These are phyloP conservation scores for Neolamprologus hecqui DNA, from an alignment of 2,113 vertebrate genomes.

Conservation along the genomic window DNA sequence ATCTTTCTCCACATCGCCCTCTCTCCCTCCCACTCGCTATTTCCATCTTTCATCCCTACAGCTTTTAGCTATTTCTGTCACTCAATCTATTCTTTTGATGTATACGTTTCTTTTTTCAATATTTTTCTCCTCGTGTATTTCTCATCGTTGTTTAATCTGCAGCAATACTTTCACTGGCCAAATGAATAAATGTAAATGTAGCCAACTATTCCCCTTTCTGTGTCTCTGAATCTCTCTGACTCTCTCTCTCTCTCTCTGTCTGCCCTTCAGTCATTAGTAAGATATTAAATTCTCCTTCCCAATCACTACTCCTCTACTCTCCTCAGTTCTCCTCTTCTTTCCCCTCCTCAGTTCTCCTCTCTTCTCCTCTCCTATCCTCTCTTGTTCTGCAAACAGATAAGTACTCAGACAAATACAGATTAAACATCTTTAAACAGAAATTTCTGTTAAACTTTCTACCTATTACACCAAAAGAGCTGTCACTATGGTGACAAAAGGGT, in stretches of 20 bases:
- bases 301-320: background rate
- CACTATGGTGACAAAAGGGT: slow-evolving; percentile 23
- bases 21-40: background rate
- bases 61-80: slow-evolving; percentile 32
- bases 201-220: background rate
- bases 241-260: background rate
- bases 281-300: slow-evolving; percentile 9
- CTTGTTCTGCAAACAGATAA: background rate
- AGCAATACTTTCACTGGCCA: background rate
- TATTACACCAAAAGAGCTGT: background rate
- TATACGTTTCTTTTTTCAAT: background rate
- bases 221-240: background rate
- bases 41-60: slow-evolving; percentile 11
- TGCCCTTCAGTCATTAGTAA: slow-evolving; percentile 15
- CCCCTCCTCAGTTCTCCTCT: background rate
- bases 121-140: background rate
- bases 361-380: background rate
- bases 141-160: background rate
- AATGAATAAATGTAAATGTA: slow-evolving; percentile 8
- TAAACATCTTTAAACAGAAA: slow-evolving; percentile 22
- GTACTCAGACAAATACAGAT: background rate
- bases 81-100: slow-evolving; percentile 21
- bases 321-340: background rate
- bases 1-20: slow-evolving; percentile 3
- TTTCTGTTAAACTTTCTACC: slow-evolving; percentile 15